Percentiles rank a stretch among this genome's conserved stretches.
Conservation (phyloP, 2,888 invertebrate genomes). For the Drosophila mimetica region DNA sequence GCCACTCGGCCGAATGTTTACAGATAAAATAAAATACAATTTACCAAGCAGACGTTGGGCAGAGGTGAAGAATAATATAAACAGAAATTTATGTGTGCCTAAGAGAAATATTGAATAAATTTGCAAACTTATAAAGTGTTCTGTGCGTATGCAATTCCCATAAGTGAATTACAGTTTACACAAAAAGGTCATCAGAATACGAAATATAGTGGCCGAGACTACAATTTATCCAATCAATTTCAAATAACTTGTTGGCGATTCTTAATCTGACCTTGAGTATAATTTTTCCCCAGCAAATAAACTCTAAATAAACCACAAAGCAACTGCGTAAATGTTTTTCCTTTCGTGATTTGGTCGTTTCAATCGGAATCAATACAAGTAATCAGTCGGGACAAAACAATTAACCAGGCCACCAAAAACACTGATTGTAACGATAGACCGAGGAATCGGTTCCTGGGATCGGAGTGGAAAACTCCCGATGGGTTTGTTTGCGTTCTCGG, state of each 20-base stretch:
- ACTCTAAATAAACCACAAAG: constrained; percentile 1
- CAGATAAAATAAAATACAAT: constrained; percentile 39
- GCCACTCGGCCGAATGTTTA: constrained; percentile 19
- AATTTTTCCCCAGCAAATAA: not conserved
- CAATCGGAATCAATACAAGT: constrained; percentile 59
- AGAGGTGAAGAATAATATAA: constrained; percentile 17
- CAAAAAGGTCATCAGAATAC: not conserved
- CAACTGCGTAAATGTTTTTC: constrained; percentile 32
- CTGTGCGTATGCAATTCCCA: not conserved
- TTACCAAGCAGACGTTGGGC: constrained; percentile 20
- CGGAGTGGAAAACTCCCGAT: constrained; percentile 6
- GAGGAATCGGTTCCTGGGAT: not conserved
- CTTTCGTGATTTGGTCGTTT: constrained; percentile 17
- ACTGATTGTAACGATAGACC: constrained; percentile 42
- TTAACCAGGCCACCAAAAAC: constrained; percentile 53
- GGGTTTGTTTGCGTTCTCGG: constrained; percentile 25
- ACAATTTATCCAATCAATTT: no score
- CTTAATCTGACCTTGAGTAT: not conserved
- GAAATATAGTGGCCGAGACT: not conserved
- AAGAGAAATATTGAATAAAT: constrained; percentile 25
- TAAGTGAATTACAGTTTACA: not conserved
- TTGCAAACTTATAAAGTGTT: not conserved
- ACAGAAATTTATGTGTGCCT: constrained; percentile 8
- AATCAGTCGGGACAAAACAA: constrained; percentile 67
- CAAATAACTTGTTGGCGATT: not conserved